phyloP scores from a whole-genome alignment of 30 jellyfish, hydroid and myxozoan genomes.

The Pelagia noctiluca region DNA sequence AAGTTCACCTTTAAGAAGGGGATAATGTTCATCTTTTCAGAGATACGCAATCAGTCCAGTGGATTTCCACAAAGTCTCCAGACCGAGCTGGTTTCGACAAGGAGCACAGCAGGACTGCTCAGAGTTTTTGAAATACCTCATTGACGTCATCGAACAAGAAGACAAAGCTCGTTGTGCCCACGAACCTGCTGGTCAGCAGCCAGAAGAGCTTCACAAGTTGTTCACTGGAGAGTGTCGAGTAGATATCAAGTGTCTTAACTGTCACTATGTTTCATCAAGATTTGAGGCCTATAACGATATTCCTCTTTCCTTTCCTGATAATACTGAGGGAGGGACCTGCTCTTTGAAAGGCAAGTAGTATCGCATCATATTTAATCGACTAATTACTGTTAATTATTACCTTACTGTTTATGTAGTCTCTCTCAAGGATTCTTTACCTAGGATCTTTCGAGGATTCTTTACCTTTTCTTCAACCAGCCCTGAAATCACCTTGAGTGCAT shows the following conservation, averaged over 20 bases:
- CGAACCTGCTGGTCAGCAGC: neutral
- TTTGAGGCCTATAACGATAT: constrained; percentile 84
- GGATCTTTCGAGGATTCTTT: no score
- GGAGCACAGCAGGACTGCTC: constrained; percentile 99
- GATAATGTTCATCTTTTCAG: constrained; percentile 20
- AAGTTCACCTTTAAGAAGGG: neutral
- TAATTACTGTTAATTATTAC: no score
- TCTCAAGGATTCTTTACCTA: no score
- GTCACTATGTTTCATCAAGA: constrained; percentile 70
- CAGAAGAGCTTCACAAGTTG: constrained; percentile 23
- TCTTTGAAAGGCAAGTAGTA: constrained; percentile 30
- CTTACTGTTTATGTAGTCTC: no score
- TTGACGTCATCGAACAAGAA: constrained; percentile 81
- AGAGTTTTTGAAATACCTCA: constrained; percentile 83
- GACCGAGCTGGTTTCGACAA: constrained; percentile 91
- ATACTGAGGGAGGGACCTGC: constrained; percentile 19
- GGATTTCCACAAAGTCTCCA: constrained; percentile 67
- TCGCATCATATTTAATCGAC: constrained; percentile 7
- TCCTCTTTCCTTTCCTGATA: constrained; percentile 83
- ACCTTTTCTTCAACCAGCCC: no score
- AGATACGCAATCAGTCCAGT: constrained; percentile 87
- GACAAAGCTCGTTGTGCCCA: constrained; percentile 20
- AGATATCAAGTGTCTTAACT: constrained; percentile 73
- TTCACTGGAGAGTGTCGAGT: constrained; percentile 81
- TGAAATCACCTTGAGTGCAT: no score